These are phyloP conservation scores for Capromys pilorides DNA, from an alignment of 2,797 vertebrate genomes.

Conservation along the genomic window DNA sequence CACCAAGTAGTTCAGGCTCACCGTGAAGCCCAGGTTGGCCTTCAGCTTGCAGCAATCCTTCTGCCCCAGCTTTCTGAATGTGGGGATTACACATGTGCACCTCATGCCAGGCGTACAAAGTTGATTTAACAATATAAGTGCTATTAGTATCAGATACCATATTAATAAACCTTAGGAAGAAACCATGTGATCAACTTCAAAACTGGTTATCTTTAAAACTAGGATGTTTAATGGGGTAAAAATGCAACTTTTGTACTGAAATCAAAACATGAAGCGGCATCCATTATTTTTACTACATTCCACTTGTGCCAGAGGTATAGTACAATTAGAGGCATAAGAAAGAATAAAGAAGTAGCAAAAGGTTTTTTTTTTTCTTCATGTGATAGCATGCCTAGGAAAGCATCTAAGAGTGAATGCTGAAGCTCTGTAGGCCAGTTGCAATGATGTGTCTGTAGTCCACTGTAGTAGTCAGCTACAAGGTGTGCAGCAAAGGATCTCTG, in stretches of 20 bases:
- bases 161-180: not conserved
- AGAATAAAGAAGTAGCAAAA: not conserved
- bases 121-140: not conserved
- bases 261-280: not conserved
- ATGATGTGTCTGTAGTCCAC: not conserved
- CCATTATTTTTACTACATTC: not conserved
- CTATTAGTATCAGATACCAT: not conserved
- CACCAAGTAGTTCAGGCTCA: not conserved
- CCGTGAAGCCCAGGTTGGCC: not conserved
- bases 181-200: not conserved
- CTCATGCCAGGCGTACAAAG: not conserved
- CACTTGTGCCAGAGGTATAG: not conserved
- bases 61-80: not conserved
- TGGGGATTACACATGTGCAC: not conserved
- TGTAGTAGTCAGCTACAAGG: not conserved
- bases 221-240: not conserved
- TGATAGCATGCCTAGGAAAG: not conserved
- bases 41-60: not conserved
- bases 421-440: not conserved
- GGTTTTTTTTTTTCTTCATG: not conserved
- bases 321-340: not conserved
- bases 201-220: slow-evolving; percentile 2
- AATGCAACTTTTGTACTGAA: not conserved
- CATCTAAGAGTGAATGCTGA: not conserved
- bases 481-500: not conserved